phyloP scores from a whole-genome alignment of 2,888 invertebrate species.

The Parthenolecanium corni region DNA sequence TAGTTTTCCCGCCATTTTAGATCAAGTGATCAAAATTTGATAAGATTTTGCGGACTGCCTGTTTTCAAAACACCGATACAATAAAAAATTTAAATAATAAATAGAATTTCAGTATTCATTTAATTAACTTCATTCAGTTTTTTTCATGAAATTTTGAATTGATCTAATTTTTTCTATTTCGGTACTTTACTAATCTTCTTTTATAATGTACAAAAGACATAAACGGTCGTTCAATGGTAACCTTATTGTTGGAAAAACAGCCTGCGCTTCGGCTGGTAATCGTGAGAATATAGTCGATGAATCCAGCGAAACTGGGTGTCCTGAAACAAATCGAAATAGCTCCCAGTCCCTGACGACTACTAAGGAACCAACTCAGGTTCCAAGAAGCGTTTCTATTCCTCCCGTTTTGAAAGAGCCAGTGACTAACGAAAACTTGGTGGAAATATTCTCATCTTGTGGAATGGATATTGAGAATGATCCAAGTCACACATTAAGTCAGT shows the following conservation, averaged over 20 bases:
- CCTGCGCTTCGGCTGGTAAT: neutral
- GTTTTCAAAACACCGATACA: too few species aligned
- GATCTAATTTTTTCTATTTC: too few species aligned
- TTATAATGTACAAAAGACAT: too few species aligned
- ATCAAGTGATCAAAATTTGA: too few species aligned
- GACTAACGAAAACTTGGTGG: neutral
- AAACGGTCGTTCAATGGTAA: too few species aligned
- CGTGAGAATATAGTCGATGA: neutral
- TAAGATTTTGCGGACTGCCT: too few species aligned
- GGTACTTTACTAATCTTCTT: too few species aligned
- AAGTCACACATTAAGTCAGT: slow-evolving; percentile 2
- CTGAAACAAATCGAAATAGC: neutral
- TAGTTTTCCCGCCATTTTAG: too few species aligned
- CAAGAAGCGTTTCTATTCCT: neutral
- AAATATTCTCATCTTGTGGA: slow-evolving; percentile 5
- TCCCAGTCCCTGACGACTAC: neutral
- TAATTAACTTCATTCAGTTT: too few species aligned
- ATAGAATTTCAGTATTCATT: too few species aligned
- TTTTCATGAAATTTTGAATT: too few species aligned
- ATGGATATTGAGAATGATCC: slow-evolving; percentile 2
- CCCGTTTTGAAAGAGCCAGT: neutral
- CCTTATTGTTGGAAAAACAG: neutral
- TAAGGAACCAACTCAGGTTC: neutral
- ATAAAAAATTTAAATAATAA: too few species aligned
- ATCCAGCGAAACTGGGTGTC: neutral